These are phyloP conservation scores for Chloroclystis v-ata DNA, from an alignment of 2,888 invertebrate species.

Conservation along the genomic window DNA sequence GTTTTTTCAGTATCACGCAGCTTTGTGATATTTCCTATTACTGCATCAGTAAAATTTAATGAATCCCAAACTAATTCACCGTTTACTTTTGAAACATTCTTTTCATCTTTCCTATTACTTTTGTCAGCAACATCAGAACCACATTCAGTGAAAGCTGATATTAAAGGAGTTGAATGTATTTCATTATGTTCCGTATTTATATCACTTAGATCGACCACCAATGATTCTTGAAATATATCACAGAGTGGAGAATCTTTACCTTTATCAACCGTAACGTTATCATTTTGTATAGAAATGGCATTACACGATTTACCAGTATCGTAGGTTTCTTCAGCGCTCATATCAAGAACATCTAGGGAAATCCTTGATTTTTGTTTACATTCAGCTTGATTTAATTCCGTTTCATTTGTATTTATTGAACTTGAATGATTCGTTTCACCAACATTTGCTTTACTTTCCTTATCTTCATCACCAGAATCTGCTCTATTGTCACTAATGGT, in stretches of 20 bases:
- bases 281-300: constrained; percentile 3
- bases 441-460: neutral
- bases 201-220: neutral
- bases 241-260: neutral
- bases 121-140: neutral
- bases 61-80: constrained; percentile 63
- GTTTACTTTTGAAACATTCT: constrained; percentile 25
- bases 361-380: constrained; percentile 11
- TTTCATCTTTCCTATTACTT: constrained; percentile 2
- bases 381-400: too few relatives aligned
- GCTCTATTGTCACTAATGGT: constrained; percentile 1
- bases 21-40: constrained; percentile 52
- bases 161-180: constrained; percentile 17
- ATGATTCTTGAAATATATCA: neutral
- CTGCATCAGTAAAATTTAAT: constrained; percentile 54
- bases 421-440: neutral
- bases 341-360: constrained; percentile 19
- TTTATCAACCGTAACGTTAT: neutral
- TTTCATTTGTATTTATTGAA: neutral
- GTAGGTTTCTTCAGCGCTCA: constrained; percentile 22
- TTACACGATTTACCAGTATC: constrained; percentile 11
- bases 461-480: neutral
- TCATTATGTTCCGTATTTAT: constrained; percentile 5
- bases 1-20: constrained; percentile 40
- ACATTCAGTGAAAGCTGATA: neutral